phyloP scores from a whole-genome alignment of 2,888 invertebrate species.

The Hydrotaea cyrtoneurina region DNA sequence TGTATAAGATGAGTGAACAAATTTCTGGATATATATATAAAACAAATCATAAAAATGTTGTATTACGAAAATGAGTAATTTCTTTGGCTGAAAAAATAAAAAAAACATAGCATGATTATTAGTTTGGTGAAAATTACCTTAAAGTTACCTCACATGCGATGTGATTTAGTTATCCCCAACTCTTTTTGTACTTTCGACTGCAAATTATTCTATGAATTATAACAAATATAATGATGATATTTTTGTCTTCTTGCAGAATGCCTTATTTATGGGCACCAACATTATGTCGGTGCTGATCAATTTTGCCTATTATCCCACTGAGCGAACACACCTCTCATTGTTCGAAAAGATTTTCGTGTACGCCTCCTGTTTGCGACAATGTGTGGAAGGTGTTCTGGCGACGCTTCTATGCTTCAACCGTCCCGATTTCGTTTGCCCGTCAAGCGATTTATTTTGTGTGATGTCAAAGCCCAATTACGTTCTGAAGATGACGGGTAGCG shows the following conservation, averaged over 20 bases:
- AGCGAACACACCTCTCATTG: constrained; percentile 86
- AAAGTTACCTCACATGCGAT: too few species aligned
- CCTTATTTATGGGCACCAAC: constrained; percentile 94
- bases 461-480: constrained; percentile 88
- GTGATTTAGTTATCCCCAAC: too few species aligned
- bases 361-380: constrained; percentile 90
- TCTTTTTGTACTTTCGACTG: too few species aligned
- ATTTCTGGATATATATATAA: too few species aligned
- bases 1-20: too few species aligned
- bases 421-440: constrained; percentile 88
- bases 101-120: too few species aligned
- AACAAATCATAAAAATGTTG: too few species aligned
- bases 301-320: constrained; percentile 92
- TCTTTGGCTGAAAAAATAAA: too few species aligned
- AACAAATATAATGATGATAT: too few species aligned
- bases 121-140: too few species aligned
- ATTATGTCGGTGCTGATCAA: constrained; percentile 92
- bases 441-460: constrained; percentile 87
- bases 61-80: too few species aligned
- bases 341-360: constrained; percentile 90
- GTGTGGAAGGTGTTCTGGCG: constrained; percentile 89
- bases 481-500: constrained; percentile 88
- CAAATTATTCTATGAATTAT: too few species aligned
- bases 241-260: constrained; percentile 83
- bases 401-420: constrained; percentile 90